These are phyloP conservation scores for mouse (Mus musculus) DNA, from an alignment of 2,113 vertebrate genomes.

Conservation along the genomic window GRCm39 chr11:17412501-17413000, in stretches of 20 bases:
- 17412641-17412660: not conserved
- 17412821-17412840: conserved; percentile 73
- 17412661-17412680: not conserved
- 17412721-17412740: not conserved
- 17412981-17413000: conserved; percentile 26
- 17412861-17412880: conserved; percentile 79
- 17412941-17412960: conserved; percentile 68
- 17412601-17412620: not conserved
- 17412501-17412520: conserved; percentile 19
- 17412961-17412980: conserved; percentile 73
- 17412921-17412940: conserved; percentile 76
- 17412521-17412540: conserved; percentile 33
- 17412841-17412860: conserved; percentile 82
- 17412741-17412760: conserved; percentile 68
- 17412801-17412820: conserved; percentile 66
- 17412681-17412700: not conserved
- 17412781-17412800: conserved; percentile 73
- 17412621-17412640: not conserved
- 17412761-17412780: conserved; percentile 66
- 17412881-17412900: conserved; percentile 64
- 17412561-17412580: not conserved
- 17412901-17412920: conserved; percentile 7
- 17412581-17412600: not conserved
- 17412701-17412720: not conserved
- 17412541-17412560: conserved; percentile 58